phyloP scores from a whole-genome alignment of 2,113 vertebrate genomes.

The Elephas maximus region DNA sequence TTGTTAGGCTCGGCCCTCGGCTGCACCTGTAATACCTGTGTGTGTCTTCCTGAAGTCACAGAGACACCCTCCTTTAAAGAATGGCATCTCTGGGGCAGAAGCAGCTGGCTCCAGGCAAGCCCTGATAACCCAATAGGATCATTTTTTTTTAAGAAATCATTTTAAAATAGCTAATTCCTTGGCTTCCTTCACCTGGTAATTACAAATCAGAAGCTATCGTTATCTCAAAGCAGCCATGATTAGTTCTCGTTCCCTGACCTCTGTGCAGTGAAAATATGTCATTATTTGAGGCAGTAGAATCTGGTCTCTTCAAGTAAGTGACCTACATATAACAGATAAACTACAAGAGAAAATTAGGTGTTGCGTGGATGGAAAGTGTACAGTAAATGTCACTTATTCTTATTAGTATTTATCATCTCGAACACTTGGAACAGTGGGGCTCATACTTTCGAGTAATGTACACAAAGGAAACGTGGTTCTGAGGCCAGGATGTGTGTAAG shows the following conservation, averaged over 20 bases:
- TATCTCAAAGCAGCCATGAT: slow-evolving; percentile 79
- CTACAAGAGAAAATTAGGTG: slow-evolving; percentile 70
- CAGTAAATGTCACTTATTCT: slow-evolving; percentile 73
- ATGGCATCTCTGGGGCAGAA: neutral
- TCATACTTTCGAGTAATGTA: neutral
- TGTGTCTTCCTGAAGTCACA: slow-evolving; percentile 56
- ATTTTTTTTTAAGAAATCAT: slow-evolving; percentile 65
- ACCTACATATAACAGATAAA: slow-evolving; percentile 85
- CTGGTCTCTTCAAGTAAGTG: slow-evolving; percentile 83
- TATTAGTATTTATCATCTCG: slow-evolving; percentile 73
- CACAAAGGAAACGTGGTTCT: neutral
- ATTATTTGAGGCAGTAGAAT: slow-evolving; percentile 77
- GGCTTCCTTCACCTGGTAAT: slow-evolving; percentile 87
- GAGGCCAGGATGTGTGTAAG: neutral
- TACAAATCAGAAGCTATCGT: slow-evolving; percentile 86
- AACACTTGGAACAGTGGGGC: slow-evolving; percentile 8
- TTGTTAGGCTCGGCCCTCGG: neutral
- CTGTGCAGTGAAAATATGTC: slow-evolving; percentile 76
- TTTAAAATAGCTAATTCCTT: slow-evolving; percentile 83
- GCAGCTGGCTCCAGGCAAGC: slow-evolving; percentile 64
- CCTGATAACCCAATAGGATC: slow-evolving; percentile 62
- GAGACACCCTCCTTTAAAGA: slow-evolving; percentile 64
- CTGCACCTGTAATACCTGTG: neutral
- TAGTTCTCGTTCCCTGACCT: slow-evolving; percentile 84
- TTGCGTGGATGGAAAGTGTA: slow-evolving; percentile 75